Evolutionary conservation across 2,888 invertebrate species (phyloP), one percentile per base, ranked within the genome.

Genomic region (Apantesis nais): DNA sequence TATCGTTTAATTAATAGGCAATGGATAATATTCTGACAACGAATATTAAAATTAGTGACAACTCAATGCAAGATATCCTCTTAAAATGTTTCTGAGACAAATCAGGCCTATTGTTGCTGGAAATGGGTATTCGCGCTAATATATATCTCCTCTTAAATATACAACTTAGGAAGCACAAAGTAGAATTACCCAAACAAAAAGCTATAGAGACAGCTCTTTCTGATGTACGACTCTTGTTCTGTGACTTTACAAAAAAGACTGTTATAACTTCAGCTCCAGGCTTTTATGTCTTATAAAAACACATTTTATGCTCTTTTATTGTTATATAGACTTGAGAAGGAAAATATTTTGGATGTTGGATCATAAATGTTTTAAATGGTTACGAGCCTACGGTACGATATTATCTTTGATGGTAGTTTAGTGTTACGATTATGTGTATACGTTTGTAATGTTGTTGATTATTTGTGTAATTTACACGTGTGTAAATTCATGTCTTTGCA

Each of bases 261-360:
- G 66, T 70, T 70, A 70, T 66, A 70, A 61, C 66, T 52, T 52
- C 48, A 62, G 66, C 70, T 70, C 66, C 70, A 66, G 44, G 66
- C 66, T 65, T 70, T 70, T 70, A 70, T 70, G 70, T 66, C 61
- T 70, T 70, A 70, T 66, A 55, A 70, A 68, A 70, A 70, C 69
- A 70, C 66, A 70, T 48, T 70, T 66, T 70, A 61, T 41, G 31
- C 61, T 70, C 52, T 70, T n/a, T 70, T 66, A 70, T 66, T 70
- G 60, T 70, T 65, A 37, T 34, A 37, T 19, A 48, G 37, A 64
- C 25, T 41, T 48, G 34, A 48, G 31, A 66, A 66, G 29, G 66
- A 70, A 69, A 65, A 70, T 70, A 62, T 66, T 70, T 52, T 70
- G 62, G 37, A 39, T 60, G 41, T 70, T 66, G 60, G 34, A 52